Evolutionary conservation across 2,888 invertebrate species (phyloP).

Genomic region (Hyles lineata): DNA sequence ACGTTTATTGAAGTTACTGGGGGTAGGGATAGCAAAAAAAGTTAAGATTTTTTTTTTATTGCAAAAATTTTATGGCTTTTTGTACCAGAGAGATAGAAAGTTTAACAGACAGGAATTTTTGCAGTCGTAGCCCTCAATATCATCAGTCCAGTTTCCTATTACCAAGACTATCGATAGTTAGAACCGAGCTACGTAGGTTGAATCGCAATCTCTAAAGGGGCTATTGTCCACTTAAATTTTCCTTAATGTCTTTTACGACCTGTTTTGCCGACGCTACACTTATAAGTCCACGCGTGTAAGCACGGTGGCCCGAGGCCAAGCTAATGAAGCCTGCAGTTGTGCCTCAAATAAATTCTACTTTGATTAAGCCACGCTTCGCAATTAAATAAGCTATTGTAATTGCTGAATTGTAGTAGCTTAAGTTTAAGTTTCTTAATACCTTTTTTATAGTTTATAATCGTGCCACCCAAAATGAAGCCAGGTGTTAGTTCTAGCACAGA

Average conservation of each 20-base stretch:
- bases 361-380: background rate
- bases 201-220: no score
- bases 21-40: background rate
- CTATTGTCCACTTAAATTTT: background rate
- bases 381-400: background rate
- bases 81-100: no score
- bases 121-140: no score
- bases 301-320: background rate
- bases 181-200: no score
- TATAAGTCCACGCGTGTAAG: background rate
- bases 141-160: no score
- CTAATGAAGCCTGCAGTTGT: slow-evolving; percentile 10
- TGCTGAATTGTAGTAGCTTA: background rate
- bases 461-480: no score
- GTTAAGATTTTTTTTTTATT: background rate
- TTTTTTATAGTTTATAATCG: no score
- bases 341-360: slow-evolving; percentile 1
- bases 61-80: background rate
- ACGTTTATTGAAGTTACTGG: background rate
- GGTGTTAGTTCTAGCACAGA: no score
- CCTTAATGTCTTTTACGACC: background rate
- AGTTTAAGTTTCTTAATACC: no score
- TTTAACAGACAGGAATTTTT: no score
- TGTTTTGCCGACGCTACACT: background rate
- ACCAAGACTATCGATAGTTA: no score